Percentiles rank a stretch among this genome's conserved stretches.
These are phyloP conservation scores for Lasioglossum calceatum DNA, from an alignment of 2,888 invertebrate species.

Conservation along the genomic window DNA sequence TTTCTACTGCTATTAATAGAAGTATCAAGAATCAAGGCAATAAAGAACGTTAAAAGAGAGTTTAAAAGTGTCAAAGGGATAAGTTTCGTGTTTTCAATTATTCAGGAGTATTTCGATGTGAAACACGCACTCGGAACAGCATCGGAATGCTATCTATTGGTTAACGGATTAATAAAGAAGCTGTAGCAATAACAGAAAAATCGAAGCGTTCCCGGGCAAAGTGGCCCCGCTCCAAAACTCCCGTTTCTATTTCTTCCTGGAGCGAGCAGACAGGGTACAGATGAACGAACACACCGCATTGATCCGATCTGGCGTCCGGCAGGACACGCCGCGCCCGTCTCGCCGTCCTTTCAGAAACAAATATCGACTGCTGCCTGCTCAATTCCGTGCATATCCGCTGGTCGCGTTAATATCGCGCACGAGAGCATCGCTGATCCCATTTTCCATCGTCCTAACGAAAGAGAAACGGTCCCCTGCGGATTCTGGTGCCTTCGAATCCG, in stretches of 20 bases:
- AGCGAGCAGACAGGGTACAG: conserved; percentile 40
- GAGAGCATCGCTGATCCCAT: conserved; percentile 7
- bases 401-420: conserved; percentile 12
- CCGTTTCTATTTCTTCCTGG: conserved; percentile 46
- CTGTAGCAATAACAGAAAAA: not conserved
- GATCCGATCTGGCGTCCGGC: conserved; percentile 66
- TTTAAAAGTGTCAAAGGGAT: not conserved
- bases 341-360: conserved; percentile 44
- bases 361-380: conserved; percentile 49
- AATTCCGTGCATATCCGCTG: conserved; percentile 21
- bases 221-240: conserved; percentile 73
- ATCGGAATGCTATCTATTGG: not conserved
- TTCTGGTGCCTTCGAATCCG: not conserved
- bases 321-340: conserved; percentile 65
- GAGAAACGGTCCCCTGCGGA: not conserved
- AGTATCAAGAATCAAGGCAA: not conserved
- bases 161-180: not conserved
- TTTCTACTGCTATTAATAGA: not conserved
- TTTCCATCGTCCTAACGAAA: not conserved
- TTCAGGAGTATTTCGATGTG: not conserved
- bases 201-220: conserved; percentile 31
- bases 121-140: too few species aligned
- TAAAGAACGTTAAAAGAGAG: not conserved
- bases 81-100: not conserved
- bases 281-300: conserved; percentile 65